Evolutionary conservation across 2,113 vertebrate genomes (phyloP).

Genomic region (Microtus montanus): DNA sequence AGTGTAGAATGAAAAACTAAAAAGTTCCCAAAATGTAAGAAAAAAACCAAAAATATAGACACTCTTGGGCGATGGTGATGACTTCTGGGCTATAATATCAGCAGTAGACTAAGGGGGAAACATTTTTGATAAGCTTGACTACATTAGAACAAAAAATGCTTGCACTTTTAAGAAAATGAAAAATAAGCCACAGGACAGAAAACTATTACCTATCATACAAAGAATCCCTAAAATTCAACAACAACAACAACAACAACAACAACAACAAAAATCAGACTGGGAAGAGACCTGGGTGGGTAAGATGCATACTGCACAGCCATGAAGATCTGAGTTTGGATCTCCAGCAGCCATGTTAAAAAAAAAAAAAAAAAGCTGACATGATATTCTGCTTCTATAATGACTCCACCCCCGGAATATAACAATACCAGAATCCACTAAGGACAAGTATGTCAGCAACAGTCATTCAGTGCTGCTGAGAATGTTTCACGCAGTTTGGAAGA

Average conservation of each 20-base stretch:
- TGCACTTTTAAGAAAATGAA: background rate
- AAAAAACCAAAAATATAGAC: background rate
- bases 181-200: background rate
- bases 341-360: background rate
- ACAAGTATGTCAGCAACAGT: background rate
- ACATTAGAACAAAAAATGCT: background rate
- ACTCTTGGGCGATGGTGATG: background rate
- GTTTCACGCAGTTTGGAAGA: background rate
- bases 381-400: background rate
- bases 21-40: background rate
- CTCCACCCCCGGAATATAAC: background rate
- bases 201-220: background rate
- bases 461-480: background rate
- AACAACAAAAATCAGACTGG: background rate
- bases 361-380: background rate
- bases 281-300: too few species aligned
- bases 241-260: too few species aligned
- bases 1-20: background rate
- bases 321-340: background rate
- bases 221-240: background rate
- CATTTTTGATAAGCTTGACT: background rate
- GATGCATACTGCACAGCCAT: background rate
- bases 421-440: background rate
- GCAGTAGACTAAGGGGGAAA: background rate
- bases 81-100: background rate